Conservation (phyloP, 2,797 vertebrate species). For the Echeneis naucrates region DNA sequence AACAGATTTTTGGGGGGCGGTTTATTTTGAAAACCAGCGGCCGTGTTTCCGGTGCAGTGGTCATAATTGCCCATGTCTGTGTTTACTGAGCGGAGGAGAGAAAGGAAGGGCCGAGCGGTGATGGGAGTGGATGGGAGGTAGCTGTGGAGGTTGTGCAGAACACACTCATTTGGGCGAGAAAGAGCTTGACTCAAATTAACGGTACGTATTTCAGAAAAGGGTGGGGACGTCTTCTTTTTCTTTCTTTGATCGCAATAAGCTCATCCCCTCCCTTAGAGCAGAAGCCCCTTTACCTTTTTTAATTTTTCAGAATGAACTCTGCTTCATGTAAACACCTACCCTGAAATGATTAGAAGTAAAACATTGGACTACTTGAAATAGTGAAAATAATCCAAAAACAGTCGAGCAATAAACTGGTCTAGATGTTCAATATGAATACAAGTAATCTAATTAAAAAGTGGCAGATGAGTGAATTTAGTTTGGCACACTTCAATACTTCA, state of each 20-base stretch:
- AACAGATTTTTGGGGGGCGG: too few relatives aligned
- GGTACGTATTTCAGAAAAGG: conserved; percentile 55
- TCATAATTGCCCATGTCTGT: conserved; percentile 17
- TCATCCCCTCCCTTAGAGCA: neutral
- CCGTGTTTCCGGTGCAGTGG: conserved; percentile 15
- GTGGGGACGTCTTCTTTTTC: conserved; percentile 43
- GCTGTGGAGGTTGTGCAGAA: conserved; percentile 45
- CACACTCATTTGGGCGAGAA: conserved; percentile 50
- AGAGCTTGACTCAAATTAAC: conserved; percentile 42
- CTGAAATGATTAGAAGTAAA: neutral
- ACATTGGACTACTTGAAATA: neutral
- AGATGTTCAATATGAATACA: neutral
- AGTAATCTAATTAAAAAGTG: neutral
- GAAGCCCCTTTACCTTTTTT: neutral
- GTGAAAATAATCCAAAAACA: neutral
- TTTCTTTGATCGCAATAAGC: conserved; percentile 16
- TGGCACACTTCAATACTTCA: neutral
- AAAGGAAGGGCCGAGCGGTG: conserved; percentile 4
- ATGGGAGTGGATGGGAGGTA: conserved; percentile 43
- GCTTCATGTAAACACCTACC: neutral
- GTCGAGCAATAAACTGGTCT: conserved; percentile 3
- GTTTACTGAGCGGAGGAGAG: conserved; percentile 20
- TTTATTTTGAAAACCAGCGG: conserved; percentile 44
- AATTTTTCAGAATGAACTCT: neutral
- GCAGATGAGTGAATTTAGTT: neutral